Conservation (phyloP, 2,888 invertebrate species). For the Ochlodes sylvanus region DNA sequence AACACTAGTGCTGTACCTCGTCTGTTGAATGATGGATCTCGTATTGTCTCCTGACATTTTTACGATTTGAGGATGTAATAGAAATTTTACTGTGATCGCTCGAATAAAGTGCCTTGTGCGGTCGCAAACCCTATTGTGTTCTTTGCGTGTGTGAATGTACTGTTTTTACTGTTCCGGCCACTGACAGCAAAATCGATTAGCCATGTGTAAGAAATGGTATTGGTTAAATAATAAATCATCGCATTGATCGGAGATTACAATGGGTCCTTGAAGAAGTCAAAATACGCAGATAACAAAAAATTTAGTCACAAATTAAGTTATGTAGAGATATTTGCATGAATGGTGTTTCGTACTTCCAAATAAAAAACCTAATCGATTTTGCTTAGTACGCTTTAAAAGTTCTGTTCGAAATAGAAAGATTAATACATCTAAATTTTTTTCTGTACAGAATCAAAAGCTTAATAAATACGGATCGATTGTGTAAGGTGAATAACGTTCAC, state of each 20-base stretch:
- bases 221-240: constrained; percentile 45
- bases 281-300: not conserved
- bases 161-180: constrained; percentile 77
- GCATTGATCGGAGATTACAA: constrained; percentile 37
- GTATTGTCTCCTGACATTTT: constrained; percentile 54
- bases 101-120: constrained; percentile 63
- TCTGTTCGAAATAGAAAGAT: no score
- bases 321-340: no score
- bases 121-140: constrained; percentile 54
- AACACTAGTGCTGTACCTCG: constrained; percentile 68
- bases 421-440: no score
- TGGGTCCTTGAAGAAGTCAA: not conserved
- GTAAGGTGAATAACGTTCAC: no score
- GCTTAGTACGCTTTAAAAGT: no score
- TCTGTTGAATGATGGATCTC: constrained; percentile 77
- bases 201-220: constrained; percentile 30
- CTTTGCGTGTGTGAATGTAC: constrained; percentile 51
- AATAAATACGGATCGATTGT: no score
- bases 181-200: constrained; percentile 69
- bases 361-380: no score
- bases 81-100: constrained; percentile 62
- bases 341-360: no score
- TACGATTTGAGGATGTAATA: constrained; percentile 48
- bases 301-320: no score
- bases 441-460: no score